Percentiles rank a stretch among this genome's conserved stretches.
Evolutionary conservation across 2,888 invertebrate genomes (phyloP).

Genomic region (Drosophila cognata): DNA sequence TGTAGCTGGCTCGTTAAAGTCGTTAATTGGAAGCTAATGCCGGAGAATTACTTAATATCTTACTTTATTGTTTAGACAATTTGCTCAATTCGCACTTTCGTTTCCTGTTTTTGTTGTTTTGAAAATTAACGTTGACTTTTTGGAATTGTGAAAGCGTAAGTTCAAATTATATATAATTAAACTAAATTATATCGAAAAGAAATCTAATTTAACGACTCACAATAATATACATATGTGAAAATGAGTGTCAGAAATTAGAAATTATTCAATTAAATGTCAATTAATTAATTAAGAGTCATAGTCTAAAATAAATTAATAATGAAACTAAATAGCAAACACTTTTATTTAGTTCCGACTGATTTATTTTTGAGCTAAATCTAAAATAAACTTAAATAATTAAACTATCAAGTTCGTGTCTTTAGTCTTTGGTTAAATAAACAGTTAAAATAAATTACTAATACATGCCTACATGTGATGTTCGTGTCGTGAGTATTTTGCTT

Average conservation of each 20-base stretch:
- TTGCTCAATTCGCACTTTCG: conserved; percentile 36
- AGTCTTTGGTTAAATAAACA: background rate
- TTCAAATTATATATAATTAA: conserved; percentile 2
- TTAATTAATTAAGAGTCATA: background rate
- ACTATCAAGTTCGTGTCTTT: background rate
- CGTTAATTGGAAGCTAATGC: conserved; percentile 63
- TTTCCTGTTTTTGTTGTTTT: background rate
- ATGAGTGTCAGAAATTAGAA: background rate
- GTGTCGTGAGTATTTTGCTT: background rate
- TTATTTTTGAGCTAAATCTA: background rate
- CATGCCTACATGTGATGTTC: background rate
- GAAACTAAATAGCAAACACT: background rate
- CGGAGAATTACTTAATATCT: conserved; percentile 61
- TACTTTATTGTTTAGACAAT: conserved; percentile 58
- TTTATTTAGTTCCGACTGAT: background rate
- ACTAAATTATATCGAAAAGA: background rate
- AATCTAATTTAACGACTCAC: background rate
- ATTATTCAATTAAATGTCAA: background rate
- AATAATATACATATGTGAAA: background rate
- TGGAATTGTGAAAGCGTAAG: conserved; percentile 38
- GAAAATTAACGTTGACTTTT: conserved; percentile 23
- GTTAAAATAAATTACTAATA: background rate
- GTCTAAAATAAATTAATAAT: background rate
- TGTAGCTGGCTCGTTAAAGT: conserved; percentile 55
- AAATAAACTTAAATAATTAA: background rate